phyloP scores from a whole-genome alignment of 2,888 invertebrate genomes.

The Troides oblongomaculatus region DNA sequence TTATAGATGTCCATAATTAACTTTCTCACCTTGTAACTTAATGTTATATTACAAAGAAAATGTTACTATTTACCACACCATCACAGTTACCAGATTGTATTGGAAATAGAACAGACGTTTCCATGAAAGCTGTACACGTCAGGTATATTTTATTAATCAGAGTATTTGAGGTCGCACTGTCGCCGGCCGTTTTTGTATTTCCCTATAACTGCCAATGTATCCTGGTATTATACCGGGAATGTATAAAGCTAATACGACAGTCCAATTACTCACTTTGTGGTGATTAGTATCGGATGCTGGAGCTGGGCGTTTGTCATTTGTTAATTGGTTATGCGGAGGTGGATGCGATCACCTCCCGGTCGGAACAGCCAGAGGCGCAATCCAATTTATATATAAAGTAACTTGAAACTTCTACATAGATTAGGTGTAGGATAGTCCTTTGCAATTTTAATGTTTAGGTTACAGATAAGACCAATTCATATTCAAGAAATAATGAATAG shows the following conservation, averaged over 20 bases:
- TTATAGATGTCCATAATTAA: no score
- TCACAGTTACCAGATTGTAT: no score
- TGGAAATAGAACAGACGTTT: neutral
- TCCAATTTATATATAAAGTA: no score
- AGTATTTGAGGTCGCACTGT: constrained; percentile 22
- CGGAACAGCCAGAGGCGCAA: constrained; percentile 8
- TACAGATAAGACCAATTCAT: no score
- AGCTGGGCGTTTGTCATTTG: constrained; percentile 35
- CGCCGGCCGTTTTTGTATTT: constrained; percentile 38
- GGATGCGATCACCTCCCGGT: neutral
- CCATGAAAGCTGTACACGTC: constrained; percentile 24
- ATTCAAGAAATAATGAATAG: no score
- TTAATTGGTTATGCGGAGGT: constrained; percentile 27
- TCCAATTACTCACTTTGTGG: constrained; percentile 40
- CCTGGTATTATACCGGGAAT: constrained; percentile 39
- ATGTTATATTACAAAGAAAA: no score
- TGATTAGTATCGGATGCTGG: constrained; percentile 37
- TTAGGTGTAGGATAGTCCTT: no score
- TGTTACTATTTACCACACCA: no score
- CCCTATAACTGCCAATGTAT: constrained; percentile 36
- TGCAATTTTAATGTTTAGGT: no score
- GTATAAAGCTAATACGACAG: constrained; percentile 35
- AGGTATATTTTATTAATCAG: constrained; percentile 21
- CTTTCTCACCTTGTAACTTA: no score
- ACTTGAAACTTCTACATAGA: no score